Conservation (phyloP, 2,797 vertebrate species). For the Ciconia nigra region DNA sequence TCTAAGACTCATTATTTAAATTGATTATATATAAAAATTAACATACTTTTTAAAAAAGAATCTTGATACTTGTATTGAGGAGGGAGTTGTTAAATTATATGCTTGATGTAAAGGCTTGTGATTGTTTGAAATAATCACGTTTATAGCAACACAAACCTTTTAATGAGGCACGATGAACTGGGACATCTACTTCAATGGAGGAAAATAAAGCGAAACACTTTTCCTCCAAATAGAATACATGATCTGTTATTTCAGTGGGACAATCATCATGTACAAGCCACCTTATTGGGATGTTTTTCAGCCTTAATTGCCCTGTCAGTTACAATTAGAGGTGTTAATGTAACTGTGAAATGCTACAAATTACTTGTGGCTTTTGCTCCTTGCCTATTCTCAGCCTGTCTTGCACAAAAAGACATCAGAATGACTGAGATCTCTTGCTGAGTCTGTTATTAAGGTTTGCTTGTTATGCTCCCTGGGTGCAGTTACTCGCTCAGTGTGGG, state of each 20-base stretch:
- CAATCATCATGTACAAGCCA: not conserved
- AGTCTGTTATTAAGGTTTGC: conserved; percentile 19
- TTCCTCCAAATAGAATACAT: not conserved
- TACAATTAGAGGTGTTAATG: conserved; percentile 61
- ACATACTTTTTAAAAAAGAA: not conserved
- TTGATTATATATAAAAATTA: not conserved
- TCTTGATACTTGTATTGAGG: not conserved
- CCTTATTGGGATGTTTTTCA: not conserved
- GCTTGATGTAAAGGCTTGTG: not conserved
- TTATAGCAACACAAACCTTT: not conserved
- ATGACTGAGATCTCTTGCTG: conserved; percentile 34
- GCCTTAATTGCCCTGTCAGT: conserved; percentile 54
- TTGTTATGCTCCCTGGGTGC: not conserved
- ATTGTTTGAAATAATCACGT: conserved; percentile 17
- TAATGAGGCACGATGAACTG: conserved; percentile 39
- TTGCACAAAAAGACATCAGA: not conserved
- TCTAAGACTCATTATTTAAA: not conserved
- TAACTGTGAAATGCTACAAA: conserved; percentile 52
- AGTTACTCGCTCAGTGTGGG: not conserved
- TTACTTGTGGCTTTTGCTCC: conserved; percentile 43
- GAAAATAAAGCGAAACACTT: conserved; percentile 30
- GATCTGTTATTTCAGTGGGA: conserved; percentile 32
- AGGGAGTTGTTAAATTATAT: not conserved
- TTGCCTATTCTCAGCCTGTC: not conserved
- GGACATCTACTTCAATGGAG: not conserved